phyloP scores from a whole-genome alignment of 2,113 vertebrate species.

The Phalacrocorax carbo region DNA sequence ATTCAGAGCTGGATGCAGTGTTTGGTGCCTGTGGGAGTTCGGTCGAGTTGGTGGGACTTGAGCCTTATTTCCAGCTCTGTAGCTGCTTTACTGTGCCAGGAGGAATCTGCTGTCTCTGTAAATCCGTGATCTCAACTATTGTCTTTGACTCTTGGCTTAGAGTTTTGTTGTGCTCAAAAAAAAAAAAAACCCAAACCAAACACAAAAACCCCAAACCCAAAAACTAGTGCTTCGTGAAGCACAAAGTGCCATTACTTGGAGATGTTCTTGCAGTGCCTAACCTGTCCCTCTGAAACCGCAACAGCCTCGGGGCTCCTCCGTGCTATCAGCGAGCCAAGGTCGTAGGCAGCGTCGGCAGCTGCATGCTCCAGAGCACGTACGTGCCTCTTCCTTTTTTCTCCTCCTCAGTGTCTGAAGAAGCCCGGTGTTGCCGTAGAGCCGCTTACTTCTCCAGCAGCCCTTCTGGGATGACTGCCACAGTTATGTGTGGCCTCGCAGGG shows the following conservation, averaged over 20 bases:
- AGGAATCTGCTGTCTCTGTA: background rate
- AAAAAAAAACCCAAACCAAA: background rate
- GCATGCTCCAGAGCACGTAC: fast-evolving
- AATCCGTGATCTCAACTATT: background rate
- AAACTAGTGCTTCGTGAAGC: background rate
- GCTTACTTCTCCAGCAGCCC: background rate
- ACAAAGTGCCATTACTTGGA: background rate
- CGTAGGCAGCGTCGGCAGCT: background rate
- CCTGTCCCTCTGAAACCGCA: fast-evolving
- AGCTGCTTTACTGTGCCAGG: background rate
- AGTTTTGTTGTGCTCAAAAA: background rate
- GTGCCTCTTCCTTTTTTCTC: background rate
- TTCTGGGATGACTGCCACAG: background rate
- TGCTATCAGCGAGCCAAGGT: background rate
- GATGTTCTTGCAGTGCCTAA: background rate
- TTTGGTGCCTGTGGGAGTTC: background rate
- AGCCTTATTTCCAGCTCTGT: background rate
- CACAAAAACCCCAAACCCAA: no score
- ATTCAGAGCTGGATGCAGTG: background rate
- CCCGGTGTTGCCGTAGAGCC: fast-evolving
- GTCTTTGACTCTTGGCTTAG: background rate
- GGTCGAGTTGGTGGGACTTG: background rate
- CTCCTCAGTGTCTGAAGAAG: background rate
- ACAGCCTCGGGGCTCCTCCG: fast-evolving
- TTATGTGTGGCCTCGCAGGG: background rate